Evolutionary conservation across 37 sponge, comb jelly and placozoan species (phyloP), one percentile per base, ranked within the genome.

Genomic region (Sycon ciliatum): DNA sequence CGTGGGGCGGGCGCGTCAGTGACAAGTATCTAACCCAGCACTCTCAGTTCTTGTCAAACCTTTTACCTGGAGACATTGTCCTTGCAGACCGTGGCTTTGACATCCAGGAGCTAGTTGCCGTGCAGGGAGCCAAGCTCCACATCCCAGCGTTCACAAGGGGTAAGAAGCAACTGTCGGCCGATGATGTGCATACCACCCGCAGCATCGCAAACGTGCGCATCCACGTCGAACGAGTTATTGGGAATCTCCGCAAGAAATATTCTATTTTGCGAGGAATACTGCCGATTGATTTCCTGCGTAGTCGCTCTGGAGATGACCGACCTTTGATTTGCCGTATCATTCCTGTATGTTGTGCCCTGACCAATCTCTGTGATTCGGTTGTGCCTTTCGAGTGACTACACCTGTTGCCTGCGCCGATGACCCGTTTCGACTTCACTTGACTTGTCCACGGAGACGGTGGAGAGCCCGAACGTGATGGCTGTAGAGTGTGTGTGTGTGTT

Each of bases 11-110:
- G 1, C 35, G 85, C 34, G 69, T 57, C n/a, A n/a, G n/a, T n/a
- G n/a, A n/a, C n/a, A n/a, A n/a, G n/a, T n/a, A n/a, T n/a, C n/a
- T n/a, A n/a, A n/a, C n/a, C n/a, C n/a, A n/a, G n/a, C n/a, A n/a
- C n/a, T n/a, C n/a, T n/a, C n/a, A n/a, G n/a, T n/a, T 84, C 0
- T 65, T 88, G 13, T 1, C 49, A 4, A 73, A 88, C 1, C 68
- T 88, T 0, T 5, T 78, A 5, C 85, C 85, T 75, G 89, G 89
- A 26, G 89, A 88, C 53, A 52, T 78, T 0, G 57, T 88, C 0
- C 22, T 84, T 29, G 85, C 85, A n/a, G 85, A 88, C 30, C 38
- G 89, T 56, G 85, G 89, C 0, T 88, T 88, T 32, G 77, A 88
- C 39, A 84, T 84, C 20, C 31, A 58, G 3, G 85, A 88, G 4